These are phyloP conservation scores for Sarcophilus harrisii DNA, from an alignment of 2,797 vertebrate species.

Conservation along the genomic window DNA sequence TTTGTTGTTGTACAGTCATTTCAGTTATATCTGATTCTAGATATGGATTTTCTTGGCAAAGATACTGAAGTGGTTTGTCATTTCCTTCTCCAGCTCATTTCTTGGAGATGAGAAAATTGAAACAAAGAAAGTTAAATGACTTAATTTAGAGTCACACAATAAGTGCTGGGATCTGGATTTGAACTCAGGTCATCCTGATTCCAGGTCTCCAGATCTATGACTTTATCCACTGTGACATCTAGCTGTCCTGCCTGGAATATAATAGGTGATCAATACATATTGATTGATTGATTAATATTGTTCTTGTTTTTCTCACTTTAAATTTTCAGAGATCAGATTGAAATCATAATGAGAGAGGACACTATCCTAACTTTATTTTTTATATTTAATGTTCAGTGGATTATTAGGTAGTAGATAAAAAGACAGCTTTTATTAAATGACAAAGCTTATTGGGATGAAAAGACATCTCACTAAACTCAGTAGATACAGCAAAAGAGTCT, in stretches of 20 bases:
- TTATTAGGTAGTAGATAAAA: background rate
- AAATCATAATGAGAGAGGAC: background rate
- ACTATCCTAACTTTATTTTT: background rate
- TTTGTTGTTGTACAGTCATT: background rate
- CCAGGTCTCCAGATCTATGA: fast-evolving
- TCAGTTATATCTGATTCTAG: background rate
- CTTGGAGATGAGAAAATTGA: background rate
- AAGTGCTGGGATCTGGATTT: background rate
- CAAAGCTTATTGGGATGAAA: background rate
- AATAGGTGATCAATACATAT: background rate
- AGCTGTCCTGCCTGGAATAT: background rate
- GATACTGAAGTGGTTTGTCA: background rate
- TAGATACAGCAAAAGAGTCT: background rate
- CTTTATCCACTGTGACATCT: background rate
- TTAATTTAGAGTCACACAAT: background rate
- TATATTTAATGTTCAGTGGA: background rate
- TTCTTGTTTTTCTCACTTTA: background rate
- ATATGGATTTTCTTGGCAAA: background rate
- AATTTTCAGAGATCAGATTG: background rate
- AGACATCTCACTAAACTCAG: background rate
- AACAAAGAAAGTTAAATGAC: background rate
- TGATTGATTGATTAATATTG: background rate
- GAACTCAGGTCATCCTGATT: background rate
- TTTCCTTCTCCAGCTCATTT: background rate
- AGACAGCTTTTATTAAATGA: background rate